phyloP scores from a whole-genome alignment of 2,113 vertebrate species.

The Polypterus bichir region DNA sequence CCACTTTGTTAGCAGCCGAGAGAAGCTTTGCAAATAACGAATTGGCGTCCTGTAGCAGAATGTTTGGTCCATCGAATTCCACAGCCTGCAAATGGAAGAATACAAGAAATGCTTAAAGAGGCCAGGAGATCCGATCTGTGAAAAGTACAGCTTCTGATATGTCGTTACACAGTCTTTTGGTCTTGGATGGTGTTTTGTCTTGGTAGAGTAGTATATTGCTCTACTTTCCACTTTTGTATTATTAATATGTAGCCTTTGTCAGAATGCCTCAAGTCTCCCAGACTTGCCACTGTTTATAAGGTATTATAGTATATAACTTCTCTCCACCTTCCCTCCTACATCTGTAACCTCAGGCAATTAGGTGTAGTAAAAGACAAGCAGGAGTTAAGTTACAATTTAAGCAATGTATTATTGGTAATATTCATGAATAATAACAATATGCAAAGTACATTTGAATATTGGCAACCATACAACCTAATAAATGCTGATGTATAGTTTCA shows the following conservation, averaged over 20 bases:
- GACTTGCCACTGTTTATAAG: no score
- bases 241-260: neutral
- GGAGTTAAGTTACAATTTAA: no score
- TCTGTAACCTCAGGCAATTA: no score
- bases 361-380: no score
- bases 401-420: no score
- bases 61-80: conserved; percentile 56
- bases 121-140: neutral
- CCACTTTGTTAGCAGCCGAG: conserved; percentile 42
- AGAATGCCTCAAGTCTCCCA: neutral
- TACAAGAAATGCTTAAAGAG: conserved; percentile 5
- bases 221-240: neutral
- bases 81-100: conserved; percentile 38
- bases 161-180: neutral
- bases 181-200: neutral
- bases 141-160: neutral
- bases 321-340: no score
- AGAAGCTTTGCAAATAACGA: conserved; percentile 58
- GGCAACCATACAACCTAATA: no score
- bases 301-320: no score
- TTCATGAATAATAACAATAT: no score
- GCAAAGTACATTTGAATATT: no score
- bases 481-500: no score
- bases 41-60: conserved; percentile 47
- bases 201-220: neutral